Evolutionary conservation across 2,113 vertebrate genomes (phyloP), one percentile per base, ranked within the genome.

Genomic region (Phasianus colchicus): DNA sequence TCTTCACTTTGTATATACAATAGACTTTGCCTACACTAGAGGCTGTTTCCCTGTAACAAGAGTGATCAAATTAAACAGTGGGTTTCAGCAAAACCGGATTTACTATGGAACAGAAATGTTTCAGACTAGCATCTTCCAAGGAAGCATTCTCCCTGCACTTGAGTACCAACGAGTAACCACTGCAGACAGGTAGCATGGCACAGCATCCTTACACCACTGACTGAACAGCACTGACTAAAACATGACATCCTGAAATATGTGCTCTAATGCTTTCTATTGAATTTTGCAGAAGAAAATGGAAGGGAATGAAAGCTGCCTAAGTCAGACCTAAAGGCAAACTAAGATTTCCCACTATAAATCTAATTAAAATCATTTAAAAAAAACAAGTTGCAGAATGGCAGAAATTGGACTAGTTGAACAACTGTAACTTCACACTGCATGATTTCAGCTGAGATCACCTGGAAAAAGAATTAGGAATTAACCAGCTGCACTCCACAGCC

Each of bases 221-320:
- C 42, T 48, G 48, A 10, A 10, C 0, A 16, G 8, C 11, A 5
- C 20, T 15, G 25, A 2, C 25, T 9, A 15, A 65, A 64, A 15
- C 22, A 21, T 10, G 10, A 22, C 22, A 16, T 25, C 15, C 58
- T 15, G 34, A 74, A 76, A 85, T 1, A 16, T 0, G 22, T 27
- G 30, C 38, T 47, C 72, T 4, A 25, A 7, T 0, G 0, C 30
- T 50, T 22, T 25, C 30, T 2, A 8, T 42, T 15, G 38, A 21
- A 25, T 17, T n/a, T 40, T 29, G 77, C 8, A 13, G 32, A 30
- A 19, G 52, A 45, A 88, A 66, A 73, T 2, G 4, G 8, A 65
- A 65, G 27, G 66, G 40, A n/a, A 40, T 77, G 48, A 29, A 72
- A 69, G 77, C 52, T 64, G 52, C 63, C 57, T 21, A 17, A 16